These are phyloP conservation scores for Enteromius argenteus DNA, from an alignment of 2,797 vertebrate genomes.

Conservation along the genomic window DNA sequence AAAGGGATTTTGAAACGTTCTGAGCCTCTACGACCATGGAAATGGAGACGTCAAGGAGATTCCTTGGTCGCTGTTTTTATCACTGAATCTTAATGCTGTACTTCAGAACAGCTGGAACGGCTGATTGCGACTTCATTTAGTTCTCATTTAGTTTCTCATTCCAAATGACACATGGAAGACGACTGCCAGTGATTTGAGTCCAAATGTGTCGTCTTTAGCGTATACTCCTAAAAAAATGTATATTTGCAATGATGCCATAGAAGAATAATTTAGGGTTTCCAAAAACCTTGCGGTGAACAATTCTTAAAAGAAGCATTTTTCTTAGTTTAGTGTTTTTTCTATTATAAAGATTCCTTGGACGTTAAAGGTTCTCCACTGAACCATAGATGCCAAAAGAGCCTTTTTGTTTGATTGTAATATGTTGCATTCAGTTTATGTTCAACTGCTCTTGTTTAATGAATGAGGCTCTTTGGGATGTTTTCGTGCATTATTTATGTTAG, in stretches of 20 bases:
- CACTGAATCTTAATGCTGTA: constrained; percentile 20
- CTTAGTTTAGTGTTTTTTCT: not conserved
- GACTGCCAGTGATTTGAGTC: not conserved
- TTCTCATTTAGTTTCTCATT: constrained; percentile 12
- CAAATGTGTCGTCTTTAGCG: not conserved
- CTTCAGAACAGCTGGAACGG: constrained; percentile 40
- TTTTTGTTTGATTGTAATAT: not conserved
- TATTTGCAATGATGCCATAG: not conserved
- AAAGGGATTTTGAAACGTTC: not conserved
- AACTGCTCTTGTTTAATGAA: not conserved
- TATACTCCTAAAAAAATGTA: no score
- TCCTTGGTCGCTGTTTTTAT: constrained; percentile 1
- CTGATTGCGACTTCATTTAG: constrained; percentile 38
- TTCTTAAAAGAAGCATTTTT: not conserved
- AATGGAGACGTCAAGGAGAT: not conserved
- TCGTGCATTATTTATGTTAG: not conserved
- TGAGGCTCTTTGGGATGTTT: not conserved
- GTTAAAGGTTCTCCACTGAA: not conserved
- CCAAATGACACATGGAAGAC: not conserved
- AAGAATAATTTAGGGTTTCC: not conserved
- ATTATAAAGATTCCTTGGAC: not conserved
- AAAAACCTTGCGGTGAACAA: not conserved
- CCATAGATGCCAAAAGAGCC: not conserved
- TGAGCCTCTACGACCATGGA: not conserved
- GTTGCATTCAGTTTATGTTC: not conserved